phyloP scores from a whole-genome alignment of 2,888 invertebrate species.

The Dione vanillae region DNA sequence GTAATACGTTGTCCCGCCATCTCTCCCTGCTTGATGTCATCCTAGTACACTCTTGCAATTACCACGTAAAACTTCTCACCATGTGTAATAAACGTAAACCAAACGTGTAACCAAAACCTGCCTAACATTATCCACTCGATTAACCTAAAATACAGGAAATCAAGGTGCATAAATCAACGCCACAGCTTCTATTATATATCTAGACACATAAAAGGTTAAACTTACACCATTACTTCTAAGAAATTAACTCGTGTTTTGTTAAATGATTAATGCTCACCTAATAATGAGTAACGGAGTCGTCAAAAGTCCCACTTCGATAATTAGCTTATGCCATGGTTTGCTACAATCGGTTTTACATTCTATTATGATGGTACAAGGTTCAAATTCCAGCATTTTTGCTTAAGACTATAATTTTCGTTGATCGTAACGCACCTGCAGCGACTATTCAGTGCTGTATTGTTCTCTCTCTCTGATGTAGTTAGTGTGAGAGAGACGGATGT shows the following conservation, averaged over 20 bases:
- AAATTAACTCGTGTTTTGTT: conserved; percentile 51
- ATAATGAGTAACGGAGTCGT: conserved; percentile 60
- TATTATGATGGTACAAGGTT: conserved; percentile 34
- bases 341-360: conserved; percentile 28
- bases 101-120: too few relatives aligned
- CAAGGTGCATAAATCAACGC: conserved; percentile 14
- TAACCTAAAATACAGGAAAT: neutral
- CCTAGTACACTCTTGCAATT: too few relatives aligned
- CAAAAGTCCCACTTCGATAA: conserved; percentile 67
- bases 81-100: too few relatives aligned
- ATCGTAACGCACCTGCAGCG: conserved; percentile 52
- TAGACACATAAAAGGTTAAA: conserved; percentile 20
- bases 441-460: conserved; percentile 43
- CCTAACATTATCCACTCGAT: too few relatives aligned
- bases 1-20: too few relatives aligned
- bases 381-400: conserved; percentile 38
- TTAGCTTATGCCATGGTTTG: conserved; percentile 40
- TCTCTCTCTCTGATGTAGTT: conserved; percentile 47
- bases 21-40: too few relatives aligned
- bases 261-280: conserved; percentile 53
- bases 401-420: conserved; percentile 48
- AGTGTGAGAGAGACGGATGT: conserved; percentile 52
- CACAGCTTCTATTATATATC: conserved; percentile 14
- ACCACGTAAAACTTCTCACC: too few relatives aligned
- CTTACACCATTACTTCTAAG: conserved; percentile 38